phyloP scores from a whole-genome alignment of 2,113 vertebrate genomes.

The Parotia lawesii region DNA sequence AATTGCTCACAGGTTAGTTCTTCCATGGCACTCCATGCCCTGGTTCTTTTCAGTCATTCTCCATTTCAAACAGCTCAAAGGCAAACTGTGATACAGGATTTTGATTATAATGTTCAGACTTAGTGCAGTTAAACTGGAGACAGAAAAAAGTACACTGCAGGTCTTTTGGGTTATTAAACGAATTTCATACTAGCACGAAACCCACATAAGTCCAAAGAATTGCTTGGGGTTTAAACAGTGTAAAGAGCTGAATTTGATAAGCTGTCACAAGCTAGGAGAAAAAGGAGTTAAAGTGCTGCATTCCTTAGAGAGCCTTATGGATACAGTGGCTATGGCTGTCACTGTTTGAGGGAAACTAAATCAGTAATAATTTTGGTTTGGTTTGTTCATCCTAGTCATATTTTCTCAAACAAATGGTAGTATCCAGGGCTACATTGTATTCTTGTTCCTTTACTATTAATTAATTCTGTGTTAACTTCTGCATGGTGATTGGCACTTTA shows the following conservation, averaged over 20 bases:
- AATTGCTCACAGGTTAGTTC: neutral
- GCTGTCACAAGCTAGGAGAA: neutral
- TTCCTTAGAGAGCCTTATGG: neutral
- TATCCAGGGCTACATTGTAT: neutral
- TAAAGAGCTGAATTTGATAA: neutral
- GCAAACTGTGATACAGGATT: neutral
- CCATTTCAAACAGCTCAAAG: slow-evolving; percentile 6
- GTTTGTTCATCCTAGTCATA: neutral
- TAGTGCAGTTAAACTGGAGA: neutral
- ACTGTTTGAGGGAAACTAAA: neutral
- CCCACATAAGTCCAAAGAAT: neutral
- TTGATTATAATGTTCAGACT: neutral
- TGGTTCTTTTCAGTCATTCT: neutral
- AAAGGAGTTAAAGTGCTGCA: neutral
- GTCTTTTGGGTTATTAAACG: neutral
- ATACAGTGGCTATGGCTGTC: neutral
- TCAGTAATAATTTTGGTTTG: neutral
- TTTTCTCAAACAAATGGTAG: neutral
- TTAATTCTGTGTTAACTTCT: neutral
- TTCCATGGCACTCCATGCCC: neutral
- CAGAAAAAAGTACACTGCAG: neutral
- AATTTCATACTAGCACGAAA: neutral
- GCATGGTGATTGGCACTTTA: neutral
- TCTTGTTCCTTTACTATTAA: neutral
- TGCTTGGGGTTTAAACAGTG: neutral